phyloP scores from a whole-genome alignment of 2,113 vertebrate species.

The Caranx ignobilis region DNA sequence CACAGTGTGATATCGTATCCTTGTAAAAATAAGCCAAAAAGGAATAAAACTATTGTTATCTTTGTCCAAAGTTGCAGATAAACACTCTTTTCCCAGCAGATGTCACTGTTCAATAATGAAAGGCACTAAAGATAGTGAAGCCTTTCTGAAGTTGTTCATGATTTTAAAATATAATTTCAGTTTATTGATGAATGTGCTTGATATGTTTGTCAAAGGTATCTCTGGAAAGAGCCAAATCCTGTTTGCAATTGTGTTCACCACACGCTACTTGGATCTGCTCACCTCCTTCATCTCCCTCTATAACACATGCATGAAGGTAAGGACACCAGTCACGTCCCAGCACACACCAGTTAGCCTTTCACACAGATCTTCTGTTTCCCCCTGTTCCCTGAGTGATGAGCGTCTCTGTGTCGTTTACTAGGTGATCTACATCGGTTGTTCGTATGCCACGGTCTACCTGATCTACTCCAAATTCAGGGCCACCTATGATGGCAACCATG shows the following conservation, averaged over 20 bases:
- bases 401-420: slow-evolving; percentile 60
- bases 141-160: background rate
- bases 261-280: slow-evolving; percentile 98
- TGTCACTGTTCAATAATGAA: slow-evolving; percentile 52
- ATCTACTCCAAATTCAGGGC: slow-evolving; percentile 98
- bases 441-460: slow-evolving; percentile 95
- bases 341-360: background rate
- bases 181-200: background rate
- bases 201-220: slow-evolving; percentile 87
- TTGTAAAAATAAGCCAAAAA: background rate
- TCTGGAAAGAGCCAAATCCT: slow-evolving; percentile 99
- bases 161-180: background rate
- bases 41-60: background rate
- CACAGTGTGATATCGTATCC: background rate
- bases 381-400: background rate
- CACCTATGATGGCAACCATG: slow-evolving; percentile 98
- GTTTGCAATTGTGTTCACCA: slow-evolving; percentile 97
- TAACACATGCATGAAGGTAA: slow-evolving; percentile 98
- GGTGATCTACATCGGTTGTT: slow-evolving; percentile 96
- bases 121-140: background rate
- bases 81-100: slow-evolving; percentile 50
- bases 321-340: background rate
- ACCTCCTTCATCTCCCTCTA: slow-evolving; percentile 98
- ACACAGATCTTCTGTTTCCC: background rate
- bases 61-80: background rate